Conservation (phyloP, 2,888 invertebrate genomes). For the Melanargia galathea region DNA sequence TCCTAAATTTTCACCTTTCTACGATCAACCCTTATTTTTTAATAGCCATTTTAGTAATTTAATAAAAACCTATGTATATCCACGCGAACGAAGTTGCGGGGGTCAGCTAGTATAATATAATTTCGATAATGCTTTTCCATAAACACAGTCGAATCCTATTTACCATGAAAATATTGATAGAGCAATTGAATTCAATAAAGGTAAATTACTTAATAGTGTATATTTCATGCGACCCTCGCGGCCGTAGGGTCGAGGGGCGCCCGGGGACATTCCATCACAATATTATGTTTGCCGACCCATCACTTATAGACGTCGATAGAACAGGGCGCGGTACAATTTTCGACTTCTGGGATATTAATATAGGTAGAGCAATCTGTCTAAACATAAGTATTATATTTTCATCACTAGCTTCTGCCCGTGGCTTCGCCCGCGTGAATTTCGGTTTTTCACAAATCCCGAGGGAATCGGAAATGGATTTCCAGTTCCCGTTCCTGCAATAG, state of each 20-base stretch:
- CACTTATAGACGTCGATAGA: constrained; percentile 52
- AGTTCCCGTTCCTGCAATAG: too few relatives aligned
- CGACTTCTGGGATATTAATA: constrained; percentile 3
- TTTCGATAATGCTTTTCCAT: background rate
- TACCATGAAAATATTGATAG: background rate
- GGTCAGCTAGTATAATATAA: too few relatives aligned
- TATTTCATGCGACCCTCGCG: constrained; percentile 26
- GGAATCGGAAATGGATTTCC: too few relatives aligned
- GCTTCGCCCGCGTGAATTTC: too few relatives aligned
- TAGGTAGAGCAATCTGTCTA: background rate
- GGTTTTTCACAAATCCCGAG: too few relatives aligned
- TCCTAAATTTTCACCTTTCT: too few relatives aligned
- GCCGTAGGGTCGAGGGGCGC: constrained; percentile 6
- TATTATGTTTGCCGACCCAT: constrained; percentile 63
- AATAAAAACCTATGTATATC: too few relatives aligned
- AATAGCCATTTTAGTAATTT: too few relatives aligned
- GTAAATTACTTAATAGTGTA: background rate
- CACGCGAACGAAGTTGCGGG: too few relatives aligned
- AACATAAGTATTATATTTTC: too few relatives aligned
- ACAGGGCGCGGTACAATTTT: constrained; percentile 51
- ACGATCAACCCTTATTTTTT: too few relatives aligned
- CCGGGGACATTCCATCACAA: constrained; percentile 58
- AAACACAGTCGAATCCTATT: background rate
- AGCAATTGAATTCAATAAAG: constrained; percentile 4
- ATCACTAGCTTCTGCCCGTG: too few relatives aligned